phyloP scores from a whole-genome alignment of 2,888 invertebrate species.

The Agrochola lychnidis region DNA sequence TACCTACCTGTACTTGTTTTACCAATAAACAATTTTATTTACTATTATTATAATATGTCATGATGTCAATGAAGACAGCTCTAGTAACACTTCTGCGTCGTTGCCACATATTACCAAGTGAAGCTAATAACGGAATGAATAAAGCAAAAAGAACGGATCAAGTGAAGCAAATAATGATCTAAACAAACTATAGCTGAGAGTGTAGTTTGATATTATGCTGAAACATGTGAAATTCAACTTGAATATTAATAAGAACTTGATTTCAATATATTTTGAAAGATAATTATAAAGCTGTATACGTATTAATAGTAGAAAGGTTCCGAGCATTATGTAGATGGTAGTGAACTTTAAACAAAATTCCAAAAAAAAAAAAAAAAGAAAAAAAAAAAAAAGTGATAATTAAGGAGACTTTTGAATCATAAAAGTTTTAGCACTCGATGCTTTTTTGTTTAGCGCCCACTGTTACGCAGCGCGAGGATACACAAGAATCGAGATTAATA shows the following conservation, averaged over 20 bases:
- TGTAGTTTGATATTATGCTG: conserved; percentile 70
- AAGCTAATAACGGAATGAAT: not conserved
- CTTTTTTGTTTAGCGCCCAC: too few species aligned
- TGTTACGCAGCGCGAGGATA: too few species aligned
- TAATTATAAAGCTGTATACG: not conserved
- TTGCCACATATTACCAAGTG: conserved; percentile 66
- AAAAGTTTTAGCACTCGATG: too few species aligned
- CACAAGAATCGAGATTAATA: too few species aligned
- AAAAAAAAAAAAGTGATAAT: too few species aligned
- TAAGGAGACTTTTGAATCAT: too few species aligned
- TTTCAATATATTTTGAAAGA: not conserved
- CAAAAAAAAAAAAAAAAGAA: not conserved
- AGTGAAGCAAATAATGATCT: not conserved
- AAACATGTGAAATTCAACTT: conserved; percentile 61
- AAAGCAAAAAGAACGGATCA: too few species aligned
- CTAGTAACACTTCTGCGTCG: conserved; percentile 74
- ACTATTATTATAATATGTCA: conserved; percentile 60
- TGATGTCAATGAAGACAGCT: conserved; percentile 82
- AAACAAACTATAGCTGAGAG: conserved; percentile 39
- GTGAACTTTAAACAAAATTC: too few species aligned
- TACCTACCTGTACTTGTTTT: too few species aligned
- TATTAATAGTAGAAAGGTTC: not conserved
- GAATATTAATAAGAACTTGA: not conserved
- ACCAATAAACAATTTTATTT: too few species aligned
- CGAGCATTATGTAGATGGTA: not conserved